Conservation (phyloP, 1,140 invertebrate species). For the Diachasma alloeum region DNA sequence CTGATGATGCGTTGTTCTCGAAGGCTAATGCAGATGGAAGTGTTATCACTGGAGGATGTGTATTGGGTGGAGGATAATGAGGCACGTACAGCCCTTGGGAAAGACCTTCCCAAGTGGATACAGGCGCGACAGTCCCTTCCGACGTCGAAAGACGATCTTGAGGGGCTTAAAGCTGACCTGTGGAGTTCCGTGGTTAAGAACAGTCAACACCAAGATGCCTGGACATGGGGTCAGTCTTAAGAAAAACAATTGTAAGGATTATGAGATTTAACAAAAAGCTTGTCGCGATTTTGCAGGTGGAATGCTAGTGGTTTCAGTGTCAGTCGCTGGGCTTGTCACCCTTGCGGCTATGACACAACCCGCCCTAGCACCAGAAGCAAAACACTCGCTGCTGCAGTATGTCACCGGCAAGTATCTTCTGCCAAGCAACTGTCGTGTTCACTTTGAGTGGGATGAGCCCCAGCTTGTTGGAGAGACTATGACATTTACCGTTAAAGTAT, state of each 20-base stretch:
- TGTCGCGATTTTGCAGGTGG: slow-evolving; percentile 68
- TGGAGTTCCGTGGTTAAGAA: slow-evolving; percentile 88
- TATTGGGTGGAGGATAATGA: slow-evolving; percentile 87
- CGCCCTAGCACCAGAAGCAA: slow-evolving; percentile 83
- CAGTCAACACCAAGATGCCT: slow-evolving; percentile 85
- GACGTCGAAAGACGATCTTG: slow-evolving; percentile 79
- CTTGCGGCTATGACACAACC: slow-evolving; percentile 88
- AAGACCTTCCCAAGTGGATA: slow-evolving; percentile 82
- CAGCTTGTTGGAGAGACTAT: slow-evolving; percentile 87
- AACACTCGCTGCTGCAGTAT: slow-evolving; percentile 88
- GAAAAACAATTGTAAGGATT: background rate
- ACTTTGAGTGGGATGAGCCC: slow-evolving; percentile 88
- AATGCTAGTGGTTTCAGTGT: slow-evolving; percentile 86
- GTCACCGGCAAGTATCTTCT: slow-evolving; percentile 91
- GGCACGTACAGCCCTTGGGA: slow-evolving; percentile 76
- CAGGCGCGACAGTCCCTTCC: slow-evolving; percentile 79
- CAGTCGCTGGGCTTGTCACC: slow-evolving; percentile 84
- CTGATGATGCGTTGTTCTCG: slow-evolving; percentile 2
- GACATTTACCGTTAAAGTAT: slow-evolving; percentile 84
- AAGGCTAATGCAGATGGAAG: slow-evolving; percentile 81
- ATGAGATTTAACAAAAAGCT: background rate
- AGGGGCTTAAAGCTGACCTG: slow-evolving; percentile 80
- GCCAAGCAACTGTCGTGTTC: slow-evolving; percentile 85
- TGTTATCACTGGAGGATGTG: slow-evolving; percentile 83
- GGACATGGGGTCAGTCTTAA: slow-evolving; percentile 78